Conservation (phyloP, 2,113 vertebrate genomes). For the Tenebrosternarchus preto region DNA sequence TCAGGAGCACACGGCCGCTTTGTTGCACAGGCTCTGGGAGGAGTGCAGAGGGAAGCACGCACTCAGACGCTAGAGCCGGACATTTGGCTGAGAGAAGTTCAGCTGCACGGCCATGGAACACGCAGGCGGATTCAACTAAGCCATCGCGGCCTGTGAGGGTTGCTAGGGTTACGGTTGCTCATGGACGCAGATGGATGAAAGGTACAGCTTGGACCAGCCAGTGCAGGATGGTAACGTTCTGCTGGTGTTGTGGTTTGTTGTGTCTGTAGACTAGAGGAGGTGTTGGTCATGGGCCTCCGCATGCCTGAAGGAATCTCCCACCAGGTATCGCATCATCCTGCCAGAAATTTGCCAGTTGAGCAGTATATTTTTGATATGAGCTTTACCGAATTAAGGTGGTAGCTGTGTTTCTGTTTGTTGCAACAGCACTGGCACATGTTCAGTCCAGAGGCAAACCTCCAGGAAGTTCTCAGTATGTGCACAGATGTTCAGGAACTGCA, state of each 20-base stretch:
- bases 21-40: constrained; percentile 66
- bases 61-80: constrained; percentile 88
- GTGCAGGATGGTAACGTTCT: neutral
- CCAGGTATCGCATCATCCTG: constrained; percentile 69
- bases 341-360: too few species aligned
- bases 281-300: constrained; percentile 86
- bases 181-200: neutral
- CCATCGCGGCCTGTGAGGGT: constrained; percentile 79
- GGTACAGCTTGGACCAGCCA: neutral
- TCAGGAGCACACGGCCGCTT: constrained; percentile 90
- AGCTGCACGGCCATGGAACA: constrained; percentile 80
- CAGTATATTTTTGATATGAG: neutral
- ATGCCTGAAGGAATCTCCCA: constrained; percentile 81
- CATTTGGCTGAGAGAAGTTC: constrained; percentile 87
- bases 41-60: constrained; percentile 78
- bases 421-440: constrained; percentile 82
- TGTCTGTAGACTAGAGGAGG: constrained; percentile 83
- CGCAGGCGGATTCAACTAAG: constrained; percentile 73
- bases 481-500: constrained; percentile 68
- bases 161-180: too few species aligned
- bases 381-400: neutral
- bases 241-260: neutral
- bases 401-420: neutral
- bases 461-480: constrained; percentile 69
- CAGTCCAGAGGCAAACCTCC: constrained; percentile 73